Percentiles rank a stretch among this genome's conserved stretches.
These are phyloP conservation scores for Drosophila athabasca DNA, from an alignment of 1,140 invertebrate genomes.

Conservation along the genomic window DNA sequence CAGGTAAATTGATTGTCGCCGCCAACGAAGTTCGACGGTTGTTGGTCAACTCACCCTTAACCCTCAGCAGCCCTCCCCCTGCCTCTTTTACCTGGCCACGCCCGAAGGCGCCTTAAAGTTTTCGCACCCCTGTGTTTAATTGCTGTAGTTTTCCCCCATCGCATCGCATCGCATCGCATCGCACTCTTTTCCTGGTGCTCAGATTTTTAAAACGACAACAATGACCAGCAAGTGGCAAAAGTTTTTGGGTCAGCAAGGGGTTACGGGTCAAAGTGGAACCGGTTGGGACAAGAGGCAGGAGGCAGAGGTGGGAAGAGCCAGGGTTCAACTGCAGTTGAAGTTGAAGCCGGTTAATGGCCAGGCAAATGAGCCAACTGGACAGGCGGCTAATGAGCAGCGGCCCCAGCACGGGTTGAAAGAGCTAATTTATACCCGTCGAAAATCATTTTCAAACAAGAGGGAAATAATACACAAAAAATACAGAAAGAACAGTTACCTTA, in stretches of 20 bases:
- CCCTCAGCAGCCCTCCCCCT: neutral
- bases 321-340: conserved; percentile 33
- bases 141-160: conserved; percentile 53
- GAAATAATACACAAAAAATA: neutral
- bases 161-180: conserved; percentile 7
- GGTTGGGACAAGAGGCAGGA: neutral
- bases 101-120: conserved; percentile 44
- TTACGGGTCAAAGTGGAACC: conserved; percentile 41
- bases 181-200: conserved; percentile 1
- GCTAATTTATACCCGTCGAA: no score
- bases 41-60: conserved; percentile 71
- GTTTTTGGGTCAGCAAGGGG: conserved; percentile 53
- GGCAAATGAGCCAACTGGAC: conserved; percentile 67
- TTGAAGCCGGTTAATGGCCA: conserved; percentile 71
- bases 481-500: neutral
- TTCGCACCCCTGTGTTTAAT: conserved; percentile 73
- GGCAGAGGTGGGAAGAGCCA: neutral
- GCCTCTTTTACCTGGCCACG: no score
- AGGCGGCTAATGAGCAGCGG: conserved; percentile 72
- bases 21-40: conserved; percentile 75
- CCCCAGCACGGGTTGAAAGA: neutral
- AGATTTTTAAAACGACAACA: conserved; percentile 68
- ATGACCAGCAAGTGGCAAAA: conserved; percentile 72
- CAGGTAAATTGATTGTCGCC: conserved; percentile 81
- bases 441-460: no score